These are phyloP conservation scores for Melanostigma gelatinosum DNA, from an alignment of 2,113 vertebrate genomes.

Conservation along the genomic window DNA sequence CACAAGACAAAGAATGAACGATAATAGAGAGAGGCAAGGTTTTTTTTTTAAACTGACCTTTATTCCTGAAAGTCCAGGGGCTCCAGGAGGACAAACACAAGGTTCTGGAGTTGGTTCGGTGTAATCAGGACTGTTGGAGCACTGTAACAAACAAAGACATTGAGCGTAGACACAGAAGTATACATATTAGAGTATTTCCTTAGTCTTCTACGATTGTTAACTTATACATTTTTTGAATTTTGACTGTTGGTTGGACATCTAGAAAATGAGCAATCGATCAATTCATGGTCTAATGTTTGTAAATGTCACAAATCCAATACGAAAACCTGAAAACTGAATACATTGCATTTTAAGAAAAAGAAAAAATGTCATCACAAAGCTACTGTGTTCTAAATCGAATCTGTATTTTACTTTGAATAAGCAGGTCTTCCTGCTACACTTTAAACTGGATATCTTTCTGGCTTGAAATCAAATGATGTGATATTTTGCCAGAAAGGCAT, in stretches of 20 bases:
- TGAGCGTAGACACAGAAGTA: not conserved
- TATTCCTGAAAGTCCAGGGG: conserved; percentile 87
- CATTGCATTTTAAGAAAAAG: not conserved
- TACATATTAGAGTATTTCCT: not conserved
- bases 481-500: not conserved
- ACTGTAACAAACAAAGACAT: conserved; percentile 79
- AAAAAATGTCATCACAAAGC: not conserved
- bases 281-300: not conserved
- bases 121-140: conserved; percentile 89
- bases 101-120: conserved; percentile 86
- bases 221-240: not conserved
- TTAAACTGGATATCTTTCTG: not conserved
- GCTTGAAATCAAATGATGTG: not conserved
- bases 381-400: not conserved
- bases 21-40: not conserved
- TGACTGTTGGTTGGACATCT: not conserved
- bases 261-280: not conserved
- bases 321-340: not conserved
- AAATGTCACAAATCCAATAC: not conserved
- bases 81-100: conserved; percentile 91
- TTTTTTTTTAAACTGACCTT: conserved; percentile 78
- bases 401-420: not conserved
- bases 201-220: not conserved
- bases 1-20: not conserved
- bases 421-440: not conserved